Evolutionary conservation across 2,797 vertebrate genomes (phyloP).

Genomic region (Eupleurogrammus muticus): DNA sequence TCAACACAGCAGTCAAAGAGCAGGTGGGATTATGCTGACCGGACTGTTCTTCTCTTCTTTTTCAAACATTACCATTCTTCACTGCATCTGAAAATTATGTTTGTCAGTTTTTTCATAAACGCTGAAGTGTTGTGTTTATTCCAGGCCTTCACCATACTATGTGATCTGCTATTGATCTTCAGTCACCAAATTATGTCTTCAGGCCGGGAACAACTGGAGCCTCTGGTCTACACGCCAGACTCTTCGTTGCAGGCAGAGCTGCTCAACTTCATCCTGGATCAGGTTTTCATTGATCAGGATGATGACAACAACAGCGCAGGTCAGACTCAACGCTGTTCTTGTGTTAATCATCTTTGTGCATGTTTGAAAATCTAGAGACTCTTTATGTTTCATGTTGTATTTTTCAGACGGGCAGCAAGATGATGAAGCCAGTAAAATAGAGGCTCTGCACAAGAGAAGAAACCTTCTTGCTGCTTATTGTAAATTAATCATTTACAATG

Average conservation of each 20-base stretch:
- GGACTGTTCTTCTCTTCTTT: neutral
- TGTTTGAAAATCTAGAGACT: neutral
- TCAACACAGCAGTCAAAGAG: conserved; percentile 95
- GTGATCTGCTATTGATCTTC: conserved; percentile 96
- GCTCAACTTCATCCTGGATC: conserved; percentile 95
- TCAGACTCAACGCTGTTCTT: conserved; percentile 48
- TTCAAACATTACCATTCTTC: neutral
- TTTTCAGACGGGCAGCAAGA: conserved; percentile 93
- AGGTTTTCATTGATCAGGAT: conserved; percentile 97
- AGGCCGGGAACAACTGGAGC: conserved; percentile 92
- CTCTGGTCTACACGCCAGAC: conserved; percentile 93
- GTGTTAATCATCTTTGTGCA: neutral
- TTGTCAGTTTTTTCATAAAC: conserved; percentile 16
- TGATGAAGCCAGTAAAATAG: conserved; percentile 97
- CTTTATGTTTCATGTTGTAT: conserved; percentile 3
- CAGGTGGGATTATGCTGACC: conserved; percentile 83
- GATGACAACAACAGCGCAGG: conserved; percentile 92
- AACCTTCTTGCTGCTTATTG: conserved; percentile 97
- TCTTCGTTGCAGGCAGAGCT: conserved; percentile 94
- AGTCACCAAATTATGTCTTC: conserved; percentile 96
- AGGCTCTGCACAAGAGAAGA: conserved; percentile 96
- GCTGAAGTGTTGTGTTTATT: conserved; percentile 54
- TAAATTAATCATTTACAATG: conserved; percentile 97
- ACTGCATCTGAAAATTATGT: neutral
- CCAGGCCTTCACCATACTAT: conserved; percentile 95